Conservation (phyloP, 2,113 vertebrate genomes). For the Aythya baeri region DNA sequence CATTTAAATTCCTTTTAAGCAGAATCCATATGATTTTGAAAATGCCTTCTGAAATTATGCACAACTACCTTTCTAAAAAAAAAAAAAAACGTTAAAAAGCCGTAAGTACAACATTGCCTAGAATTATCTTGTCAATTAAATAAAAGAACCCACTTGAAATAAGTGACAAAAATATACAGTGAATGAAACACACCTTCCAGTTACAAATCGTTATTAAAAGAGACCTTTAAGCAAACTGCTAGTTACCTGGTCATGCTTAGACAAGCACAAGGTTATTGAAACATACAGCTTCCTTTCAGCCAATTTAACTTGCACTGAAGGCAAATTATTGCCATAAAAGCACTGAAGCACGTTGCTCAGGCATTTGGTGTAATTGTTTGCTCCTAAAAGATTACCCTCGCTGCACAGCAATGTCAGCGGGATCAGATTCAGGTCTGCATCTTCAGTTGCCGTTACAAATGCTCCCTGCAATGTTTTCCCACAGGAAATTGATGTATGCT, state of each 20-base stretch:
- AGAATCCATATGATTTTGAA: constrained; percentile 14
- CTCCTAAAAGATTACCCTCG: background rate
- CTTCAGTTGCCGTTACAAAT: background rate
- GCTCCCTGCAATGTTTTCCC: background rate
- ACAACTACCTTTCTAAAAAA: background rate
- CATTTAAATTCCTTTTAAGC: constrained; percentile 53
- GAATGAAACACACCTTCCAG: constrained; percentile 41
- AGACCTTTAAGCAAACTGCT: constrained; percentile 25
- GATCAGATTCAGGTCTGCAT: background rate
- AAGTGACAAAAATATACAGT: constrained; percentile 8
- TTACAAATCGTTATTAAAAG: background rate
- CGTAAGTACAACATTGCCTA: background rate
- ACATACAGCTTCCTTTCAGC: constrained; percentile 42
- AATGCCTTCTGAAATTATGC: constrained; percentile 30
- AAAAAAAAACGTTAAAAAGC: background rate
- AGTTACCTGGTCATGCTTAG: constrained; percentile 14
- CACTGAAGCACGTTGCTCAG: background rate
- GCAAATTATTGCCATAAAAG: constrained; percentile 19
- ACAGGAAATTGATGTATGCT: background rate
- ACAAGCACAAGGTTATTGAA: constrained; percentile 36
- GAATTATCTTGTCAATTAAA: constrained; percentile 62
- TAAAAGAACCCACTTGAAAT: constrained; percentile 27
- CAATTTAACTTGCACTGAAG: constrained; percentile 44
- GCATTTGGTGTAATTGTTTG: background rate
- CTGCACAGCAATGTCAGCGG: background rate